Percentiles rank a stretch among this genome's conserved stretches.
Conservation (phyloP, 2,888 invertebrate species). For the Drosophila niveifrons region DNA sequence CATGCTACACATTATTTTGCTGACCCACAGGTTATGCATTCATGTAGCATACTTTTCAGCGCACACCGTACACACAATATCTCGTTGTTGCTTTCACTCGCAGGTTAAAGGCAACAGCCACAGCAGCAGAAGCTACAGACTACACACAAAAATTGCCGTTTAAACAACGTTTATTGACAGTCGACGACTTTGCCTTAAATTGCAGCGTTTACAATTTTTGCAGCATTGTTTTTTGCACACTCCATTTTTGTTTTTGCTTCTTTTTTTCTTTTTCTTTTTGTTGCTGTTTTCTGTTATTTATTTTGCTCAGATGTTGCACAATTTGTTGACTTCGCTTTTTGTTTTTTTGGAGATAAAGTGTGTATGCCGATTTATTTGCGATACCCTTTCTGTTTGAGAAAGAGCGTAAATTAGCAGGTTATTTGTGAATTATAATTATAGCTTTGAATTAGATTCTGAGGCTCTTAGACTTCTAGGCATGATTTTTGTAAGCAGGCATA, state of each 20-base stretch:
- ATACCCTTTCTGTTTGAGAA: not conserved
- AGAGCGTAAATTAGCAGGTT: not conserved
- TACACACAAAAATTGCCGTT: conserved; percentile 44
- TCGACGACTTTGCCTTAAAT: conserved; percentile 51
- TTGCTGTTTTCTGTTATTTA: conserved; percentile 55
- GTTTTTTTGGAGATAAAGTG: not conserved
- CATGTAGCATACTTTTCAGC: conserved; percentile 67
- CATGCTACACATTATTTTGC: conserved; percentile 68
- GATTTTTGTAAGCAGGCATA: too few species aligned
- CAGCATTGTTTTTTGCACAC: conserved; percentile 4
- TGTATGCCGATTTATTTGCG: not conserved
- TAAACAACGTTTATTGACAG: conserved; percentile 64
- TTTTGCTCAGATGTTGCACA: conserved; percentile 75
- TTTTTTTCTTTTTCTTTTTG: too few species aligned
- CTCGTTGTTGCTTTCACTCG: conserved; percentile 24
- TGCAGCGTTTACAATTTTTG: conserved; percentile 56
- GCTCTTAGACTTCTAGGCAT: too few species aligned
- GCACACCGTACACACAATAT: not conserved
- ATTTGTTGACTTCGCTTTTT: conserved; percentile 55
- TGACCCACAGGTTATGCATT: conserved; percentile 66
- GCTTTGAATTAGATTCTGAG: too few species aligned
- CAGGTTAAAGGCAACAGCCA: conserved; percentile 25
- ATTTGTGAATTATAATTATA: too few species aligned
- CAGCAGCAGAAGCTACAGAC: not conserved
- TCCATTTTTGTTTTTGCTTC: too few species aligned